Evolutionary conservation across 2,113 vertebrate species (phyloP), one percentile per base, ranked within the genome.

Genomic region (Mesitornis unicolor): DNA sequence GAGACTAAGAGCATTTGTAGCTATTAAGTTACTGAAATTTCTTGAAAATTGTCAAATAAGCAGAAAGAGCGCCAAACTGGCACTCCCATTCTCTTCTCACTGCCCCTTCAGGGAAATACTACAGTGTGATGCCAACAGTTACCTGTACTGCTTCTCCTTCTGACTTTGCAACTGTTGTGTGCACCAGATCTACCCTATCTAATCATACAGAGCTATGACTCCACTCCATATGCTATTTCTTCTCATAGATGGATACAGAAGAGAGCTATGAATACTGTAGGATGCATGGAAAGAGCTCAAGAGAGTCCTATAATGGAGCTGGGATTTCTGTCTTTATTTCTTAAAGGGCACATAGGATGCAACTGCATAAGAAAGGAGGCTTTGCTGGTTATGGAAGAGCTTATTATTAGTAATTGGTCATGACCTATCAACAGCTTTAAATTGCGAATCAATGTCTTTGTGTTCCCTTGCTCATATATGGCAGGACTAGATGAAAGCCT

Each of bases 341-440:
- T 89, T 78, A 56, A 59, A 68, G 24, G 68, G 4, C 22, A 63
- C 11, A 13, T 18, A 59, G 47, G 65, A 91, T 2, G 1, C 25
- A 50, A 14, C 1, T 42, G 50, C 0, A 0, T 84, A 64, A 87
- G 45, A 65, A 51, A 57, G 15, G 7, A 1, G 1, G 4, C 17
- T 89, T 65, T 13, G 4, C 59, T 61, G 20, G 20, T 25, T 51
- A 33, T 57, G 48, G 53, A 73, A 75, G 12, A 57, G 29, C 22
- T 56, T 75, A 40, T 51, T 89, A 70, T 3, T 60, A 51, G 38
- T 47, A 51, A 87, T 29, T 4, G 6, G 11, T 24, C n/a, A 42
- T 50, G 25, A 65, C 13, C 25, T 77, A 45, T 35, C 47, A 90
- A 50, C 33, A 81, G 21, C 43, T 89, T 95, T 56, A 90, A 81